These are phyloP conservation scores for Paramisgurnus dabryanus DNA, from an alignment of 2,113 vertebrate genomes.

Conservation along the genomic window DNA sequence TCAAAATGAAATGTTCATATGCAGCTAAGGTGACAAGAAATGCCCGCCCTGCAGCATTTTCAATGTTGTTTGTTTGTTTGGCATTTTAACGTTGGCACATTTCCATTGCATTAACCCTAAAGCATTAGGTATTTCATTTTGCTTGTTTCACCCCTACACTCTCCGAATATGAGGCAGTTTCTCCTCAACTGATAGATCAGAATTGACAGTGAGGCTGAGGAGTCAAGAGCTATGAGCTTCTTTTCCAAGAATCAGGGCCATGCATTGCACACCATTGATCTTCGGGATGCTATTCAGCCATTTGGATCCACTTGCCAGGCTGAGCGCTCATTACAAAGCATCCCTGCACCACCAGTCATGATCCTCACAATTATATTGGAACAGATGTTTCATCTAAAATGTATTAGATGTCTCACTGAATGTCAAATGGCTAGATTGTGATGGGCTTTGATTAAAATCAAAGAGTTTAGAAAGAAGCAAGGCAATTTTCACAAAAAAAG, in stretches of 20 bases:
- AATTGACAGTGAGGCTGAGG: constrained; percentile 13
- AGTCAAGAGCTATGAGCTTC: neutral
- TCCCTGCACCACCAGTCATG: constrained; percentile 18
- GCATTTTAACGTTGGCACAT: neutral
- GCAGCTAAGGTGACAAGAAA: constrained; percentile 6
- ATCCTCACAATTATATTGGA: constrained; percentile 33
- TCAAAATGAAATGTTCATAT: constrained; percentile 24
- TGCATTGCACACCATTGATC: constrained; percentile 15
- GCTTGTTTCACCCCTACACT: constrained; percentile 8
- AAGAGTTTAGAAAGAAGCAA: neutral
- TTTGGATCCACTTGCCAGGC: neutral
- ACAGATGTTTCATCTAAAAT: constrained; percentile 53
- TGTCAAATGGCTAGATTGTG: constrained; percentile 43
- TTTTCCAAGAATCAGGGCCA: neutral
- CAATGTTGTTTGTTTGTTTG: constrained; percentile 8
- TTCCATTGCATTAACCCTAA: constrained; percentile 3
- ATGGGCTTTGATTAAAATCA: constrained; percentile 18
- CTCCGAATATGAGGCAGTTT: neutral
- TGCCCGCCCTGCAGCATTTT: neutral
- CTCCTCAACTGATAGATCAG: neutral
- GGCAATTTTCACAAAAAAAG: constrained; percentile 1
- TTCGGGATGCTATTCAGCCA: neutral
- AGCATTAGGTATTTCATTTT: constrained; percentile 6
- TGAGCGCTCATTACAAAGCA: constrained; percentile 21
- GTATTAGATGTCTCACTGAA: constrained; percentile 45